phyloP scores from a whole-genome alignment of 1,140 invertebrate genomes.

The Drosophila sp. region DNA sequence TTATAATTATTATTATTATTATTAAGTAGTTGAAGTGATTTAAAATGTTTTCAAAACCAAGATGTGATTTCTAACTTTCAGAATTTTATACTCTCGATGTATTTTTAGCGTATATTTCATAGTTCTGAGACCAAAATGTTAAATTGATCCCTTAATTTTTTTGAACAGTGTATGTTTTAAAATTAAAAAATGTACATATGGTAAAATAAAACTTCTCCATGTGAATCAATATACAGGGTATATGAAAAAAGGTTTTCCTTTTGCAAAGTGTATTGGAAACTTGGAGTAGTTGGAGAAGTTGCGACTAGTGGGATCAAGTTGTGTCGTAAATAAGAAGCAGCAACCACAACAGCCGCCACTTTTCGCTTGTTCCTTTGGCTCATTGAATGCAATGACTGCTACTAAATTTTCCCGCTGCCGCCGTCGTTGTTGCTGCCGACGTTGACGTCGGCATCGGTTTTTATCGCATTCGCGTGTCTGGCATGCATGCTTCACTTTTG shows the following conservation, averaged over 20 bases:
- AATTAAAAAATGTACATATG: too few relatives aligned
- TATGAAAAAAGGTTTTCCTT: constrained; percentile 18
- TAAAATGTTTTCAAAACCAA: too few relatives aligned
- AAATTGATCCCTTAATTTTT: too few relatives aligned
- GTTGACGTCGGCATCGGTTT: constrained; percentile 51
- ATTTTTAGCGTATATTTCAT: too few relatives aligned
- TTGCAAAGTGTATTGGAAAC: constrained; percentile 73
- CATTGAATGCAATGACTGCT: constrained; percentile 48
- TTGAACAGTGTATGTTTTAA: too few relatives aligned
- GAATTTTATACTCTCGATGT: too few relatives aligned
- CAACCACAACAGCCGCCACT: constrained; percentile 10
- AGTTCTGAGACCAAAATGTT: too few relatives aligned
- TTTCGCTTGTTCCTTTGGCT: constrained; percentile 34
- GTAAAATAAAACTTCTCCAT: not conserved
- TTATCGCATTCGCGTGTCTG: constrained; percentile 78
- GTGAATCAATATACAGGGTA: not conserved
- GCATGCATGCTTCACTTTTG: constrained; percentile 72
- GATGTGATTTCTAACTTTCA: too few relatives aligned
- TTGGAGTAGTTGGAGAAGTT: constrained; percentile 21
- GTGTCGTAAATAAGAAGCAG: constrained; percentile 66
- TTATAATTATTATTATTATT: too few relatives aligned
- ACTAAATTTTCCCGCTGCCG: constrained; percentile 60
- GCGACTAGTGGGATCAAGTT: constrained; percentile 4
- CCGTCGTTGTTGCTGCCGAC: not conserved
- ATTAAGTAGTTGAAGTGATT: too few relatives aligned